phyloP scores from a whole-genome alignment of 2,888 invertebrate genomes.

The Allygus modestus region DNA sequence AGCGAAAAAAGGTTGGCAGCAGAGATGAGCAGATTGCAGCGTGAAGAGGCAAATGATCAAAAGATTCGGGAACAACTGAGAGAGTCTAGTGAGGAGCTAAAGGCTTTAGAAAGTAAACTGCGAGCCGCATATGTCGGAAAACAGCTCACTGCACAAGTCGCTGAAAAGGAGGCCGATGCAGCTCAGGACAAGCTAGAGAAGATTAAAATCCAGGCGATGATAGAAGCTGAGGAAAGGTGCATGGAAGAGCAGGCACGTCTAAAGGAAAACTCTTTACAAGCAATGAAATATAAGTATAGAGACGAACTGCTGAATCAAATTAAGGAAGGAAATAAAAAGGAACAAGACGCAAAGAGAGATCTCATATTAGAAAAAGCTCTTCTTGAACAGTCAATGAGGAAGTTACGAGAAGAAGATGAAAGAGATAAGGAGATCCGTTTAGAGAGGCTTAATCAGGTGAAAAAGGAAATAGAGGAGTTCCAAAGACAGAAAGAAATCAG shows the following conservation, averaged over 20 bases:
- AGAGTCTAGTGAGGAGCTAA: slow-evolving; percentile 80
- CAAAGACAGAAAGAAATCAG: slow-evolving; percentile 64
- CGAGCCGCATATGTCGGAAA: slow-evolving; percentile 85
- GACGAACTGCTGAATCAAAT: slow-evolving; percentile 79
- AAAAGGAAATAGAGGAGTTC: slow-evolving; percentile 66
- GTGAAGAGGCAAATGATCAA: background rate
- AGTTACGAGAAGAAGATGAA: slow-evolving; percentile 81
- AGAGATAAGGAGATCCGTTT: slow-evolving; percentile 70
- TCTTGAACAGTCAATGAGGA: slow-evolving; percentile 79
- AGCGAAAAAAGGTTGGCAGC: background rate
- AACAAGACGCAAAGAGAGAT: slow-evolving; percentile 78
- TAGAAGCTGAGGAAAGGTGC: background rate
- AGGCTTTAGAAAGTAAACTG: slow-evolving; percentile 81
- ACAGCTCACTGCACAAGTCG: slow-evolving; percentile 81
- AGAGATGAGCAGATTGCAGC: background rate
- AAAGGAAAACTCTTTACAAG: background rate
- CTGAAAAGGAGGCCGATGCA: slow-evolving; percentile 75
- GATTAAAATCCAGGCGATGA: background rate
- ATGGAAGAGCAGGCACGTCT: background rate
- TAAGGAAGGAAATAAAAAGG: slow-evolving; percentile 76
- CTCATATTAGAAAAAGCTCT: slow-evolving; percentile 80
- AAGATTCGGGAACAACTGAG: slow-evolving; percentile 77
- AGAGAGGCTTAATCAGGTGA: slow-evolving; percentile 60
- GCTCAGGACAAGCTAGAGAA: slow-evolving; percentile 17
- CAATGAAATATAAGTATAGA: slow-evolving; percentile 65